Conservation (phyloP, 1,140 invertebrate genomes). For the Meteorus sp. region DNA sequence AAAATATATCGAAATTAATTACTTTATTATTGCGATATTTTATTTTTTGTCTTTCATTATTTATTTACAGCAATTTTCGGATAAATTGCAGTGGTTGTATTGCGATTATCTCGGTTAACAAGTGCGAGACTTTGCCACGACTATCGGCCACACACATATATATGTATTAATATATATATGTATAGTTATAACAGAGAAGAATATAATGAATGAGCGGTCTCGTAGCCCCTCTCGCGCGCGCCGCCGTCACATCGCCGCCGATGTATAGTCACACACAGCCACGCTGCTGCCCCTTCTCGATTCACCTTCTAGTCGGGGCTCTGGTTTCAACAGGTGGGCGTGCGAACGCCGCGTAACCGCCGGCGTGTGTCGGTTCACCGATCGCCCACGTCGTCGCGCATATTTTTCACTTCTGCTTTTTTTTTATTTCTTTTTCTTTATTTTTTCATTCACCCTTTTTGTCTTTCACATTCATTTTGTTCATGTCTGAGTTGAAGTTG, state of each 20-base stretch:
- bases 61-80: no score
- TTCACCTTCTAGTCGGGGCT: slow-evolving; percentile 33
- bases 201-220: slow-evolving; percentile 34
- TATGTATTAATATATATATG: no score
- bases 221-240: slow-evolving; percentile 18
- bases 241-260: slow-evolving; percentile 9
- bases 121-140: neutral
- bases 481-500: no score
- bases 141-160: neutral
- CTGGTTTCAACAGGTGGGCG: slow-evolving; percentile 47
- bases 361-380: slow-evolving; percentile 31
- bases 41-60: no score
- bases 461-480: no score
- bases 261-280: no score
- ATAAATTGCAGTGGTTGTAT: neutral
- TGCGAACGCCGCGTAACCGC: slow-evolving; percentile 37
- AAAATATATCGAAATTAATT: no score
- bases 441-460: no score
- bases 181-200: no score
- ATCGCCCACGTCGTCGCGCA: slow-evolving; percentile 29
- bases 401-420: no score
- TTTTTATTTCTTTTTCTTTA: no score
- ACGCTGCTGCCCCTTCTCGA: slow-evolving; percentile 26
- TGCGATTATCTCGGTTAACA: neutral
- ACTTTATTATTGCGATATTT: no score